Evolutionary conservation across 1,140 invertebrate genomes (phyloP), one percentile per base, ranked within the genome.

Genomic region (Aphidius ervi): DNA sequence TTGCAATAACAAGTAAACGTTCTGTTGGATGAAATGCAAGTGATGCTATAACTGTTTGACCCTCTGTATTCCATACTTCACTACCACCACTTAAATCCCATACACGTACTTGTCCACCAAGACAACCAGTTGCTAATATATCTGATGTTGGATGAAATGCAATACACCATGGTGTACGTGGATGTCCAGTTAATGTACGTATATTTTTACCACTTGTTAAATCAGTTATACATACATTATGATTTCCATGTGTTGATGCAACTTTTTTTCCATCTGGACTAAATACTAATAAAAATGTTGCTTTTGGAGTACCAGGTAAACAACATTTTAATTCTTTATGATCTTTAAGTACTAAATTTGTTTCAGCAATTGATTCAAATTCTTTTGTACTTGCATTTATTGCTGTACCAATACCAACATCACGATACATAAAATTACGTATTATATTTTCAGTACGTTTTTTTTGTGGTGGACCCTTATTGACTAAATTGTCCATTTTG

Each of bases 161-260:
- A 50, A 94, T 86, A 74, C 91, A 93, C 93, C 93, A 96, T 5
- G 93, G 93, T 49, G 92, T 94, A n/a, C 93, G 81, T 37, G 92
- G 91, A 80, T 95, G 93, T 7, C 93, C 93, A 50, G 84, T 84
- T 42, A 95, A 74, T 41, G 87, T 90, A 66, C 86, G 85, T 20
- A 93, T 85, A 74, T 92, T 88, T 73, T 90, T 89, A 1, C 92
- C 90, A 66, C 84, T 93, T 41, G 83, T 84, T 37, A 94, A 74
- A 70, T 95, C 90, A 50, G 87, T 92, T 9, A 96, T 87, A 74
- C 94, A 93, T n/a, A 96, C 88, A 74, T 91, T 90, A 71, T 95
- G 93, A 77, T 96, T 93, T 39, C 93, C 92, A 82, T 95, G 93
- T 2, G 92, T 92, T 5, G 92, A 95, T 48, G 93, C 93, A 42